Base-by-base conservation (phyloP, 2,113 vertebrate genomes). In the Lipotes vexillifer region DNA sequence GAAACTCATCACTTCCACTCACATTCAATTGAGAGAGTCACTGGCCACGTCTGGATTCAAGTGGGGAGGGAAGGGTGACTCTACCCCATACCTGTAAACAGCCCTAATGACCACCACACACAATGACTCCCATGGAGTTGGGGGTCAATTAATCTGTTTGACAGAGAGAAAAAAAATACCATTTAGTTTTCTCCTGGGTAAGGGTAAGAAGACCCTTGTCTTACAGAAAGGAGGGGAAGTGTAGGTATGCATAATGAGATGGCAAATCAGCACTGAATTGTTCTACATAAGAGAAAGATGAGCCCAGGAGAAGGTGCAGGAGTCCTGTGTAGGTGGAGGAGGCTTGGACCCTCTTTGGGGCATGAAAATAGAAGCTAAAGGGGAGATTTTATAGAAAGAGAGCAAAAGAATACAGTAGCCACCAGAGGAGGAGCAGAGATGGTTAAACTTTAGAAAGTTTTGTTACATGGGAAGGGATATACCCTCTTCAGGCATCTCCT, bases 1-100 rank as follows among this genome's bases (percentile, higher is more conserved):
- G 31, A 55, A 10, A 20, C 13, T 36, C 27, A 17, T 86, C 65
- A 46, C n/a, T 90, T 82, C 46, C 25, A 44, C 1, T 63, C 46
- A 61, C 7, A 20, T 21, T n/a, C 36, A 29, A 13, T 8, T 74
- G 8, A 77, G 8, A 21, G 3, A 57, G 25, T 75, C 84, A 8
- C 6, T 61, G 69, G 33, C n/a, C 3, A 10, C 2, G 2, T 68
- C 65, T 81, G 55, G 63, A 71, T 77, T 88, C 91, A 94, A 18
- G 17, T 18, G 3, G 7, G 20, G 10, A 49, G 14, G 44, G 11
- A 90, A 82, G 66, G 29, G 8, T n/a, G 23, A 36, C 6, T 57
- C 25, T 72, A 3, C 7, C 14, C 15, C 1, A 0, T 21, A 46
- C 0, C 17, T 0, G 0, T 41, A 55, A 63, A 71, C 10, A 83